Conservation (phyloP, 2,113 vertebrate genomes). For the Ophthalmolycus amberensis region DNA sequence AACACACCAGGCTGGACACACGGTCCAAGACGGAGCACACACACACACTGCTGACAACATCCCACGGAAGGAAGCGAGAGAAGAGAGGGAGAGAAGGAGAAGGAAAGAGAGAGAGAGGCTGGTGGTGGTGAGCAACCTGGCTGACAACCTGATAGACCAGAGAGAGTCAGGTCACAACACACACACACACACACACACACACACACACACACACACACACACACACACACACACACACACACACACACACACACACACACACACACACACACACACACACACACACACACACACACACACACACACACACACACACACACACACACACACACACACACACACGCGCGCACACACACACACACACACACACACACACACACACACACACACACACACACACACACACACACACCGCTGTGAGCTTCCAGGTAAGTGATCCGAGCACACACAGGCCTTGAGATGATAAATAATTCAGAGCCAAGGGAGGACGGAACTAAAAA, state of each 20-base stretch:
- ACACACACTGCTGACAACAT: conserved; percentile 24
- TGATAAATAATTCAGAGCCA: conserved; percentile 91
- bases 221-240: no score
- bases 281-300: conserved; percentile 28
- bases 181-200: conserved; percentile 31
- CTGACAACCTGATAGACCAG: conserved; percentile 60
- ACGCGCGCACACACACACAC: conserved; percentile 31
- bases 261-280: no score
- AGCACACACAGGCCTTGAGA: conserved; percentile 75
- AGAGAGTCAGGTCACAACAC: conserved; percentile 60
- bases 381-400: conserved; percentile 25
- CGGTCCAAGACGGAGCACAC: conserved; percentile 5
- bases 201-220: conserved; percentile 17
- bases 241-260: no score
- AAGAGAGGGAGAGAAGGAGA: background rate
- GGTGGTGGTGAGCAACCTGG: conserved; percentile 60
- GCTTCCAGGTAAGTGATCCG: conserved; percentile 79
- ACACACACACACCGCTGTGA: conserved; percentile 14
- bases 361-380: conserved; percentile 34
- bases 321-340: conserved; percentile 27
- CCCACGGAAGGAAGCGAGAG: background rate
- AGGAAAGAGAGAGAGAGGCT: conserved; percentile 31
- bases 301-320: conserved; percentile 25
- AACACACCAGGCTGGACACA: conserved; percentile 22
- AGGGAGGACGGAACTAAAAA: conserved; percentile 80